Conservation (phyloP, 2,113 vertebrate genomes). For the Balaeniceps rex region DNA sequence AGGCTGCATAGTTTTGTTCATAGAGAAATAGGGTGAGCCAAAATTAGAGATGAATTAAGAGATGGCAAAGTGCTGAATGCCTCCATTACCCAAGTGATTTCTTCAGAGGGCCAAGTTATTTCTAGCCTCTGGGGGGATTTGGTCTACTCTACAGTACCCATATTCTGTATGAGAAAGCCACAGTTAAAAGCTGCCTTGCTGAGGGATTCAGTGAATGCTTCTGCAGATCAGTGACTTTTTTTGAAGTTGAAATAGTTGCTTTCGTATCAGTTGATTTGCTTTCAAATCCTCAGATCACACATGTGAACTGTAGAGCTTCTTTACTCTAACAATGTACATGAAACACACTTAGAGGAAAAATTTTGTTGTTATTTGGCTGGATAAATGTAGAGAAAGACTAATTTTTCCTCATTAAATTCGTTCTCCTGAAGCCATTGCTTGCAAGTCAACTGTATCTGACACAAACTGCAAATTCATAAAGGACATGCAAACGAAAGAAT, state of each 20-base stretch:
- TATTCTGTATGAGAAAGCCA: background rate
- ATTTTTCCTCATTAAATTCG: background rate
- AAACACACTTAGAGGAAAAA: background rate
- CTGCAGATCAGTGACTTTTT: background rate
- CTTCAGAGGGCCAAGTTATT: background rate
- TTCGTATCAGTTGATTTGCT: background rate
- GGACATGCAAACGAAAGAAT: background rate
- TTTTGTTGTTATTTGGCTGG: background rate
- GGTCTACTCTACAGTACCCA: background rate
- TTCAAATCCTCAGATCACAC: background rate
- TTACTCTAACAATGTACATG: background rate
- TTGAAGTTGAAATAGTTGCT: background rate
- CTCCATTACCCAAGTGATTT: background rate
- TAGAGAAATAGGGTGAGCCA: background rate
- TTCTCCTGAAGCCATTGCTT: background rate
- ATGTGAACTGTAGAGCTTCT: background rate
- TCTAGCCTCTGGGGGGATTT: background rate
- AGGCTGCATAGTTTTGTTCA: background rate
- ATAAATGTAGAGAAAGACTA: background rate
- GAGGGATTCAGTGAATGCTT: background rate
- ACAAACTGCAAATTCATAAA: background rate
- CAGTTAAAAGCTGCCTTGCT: background rate
- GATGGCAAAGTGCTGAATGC: background rate
- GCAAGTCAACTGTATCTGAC: background rate
- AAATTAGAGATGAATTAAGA: conserved; percentile 18